Conservation (phyloP, 2,797 vertebrate genomes). For the Tamandua tetradactyla region DNA sequence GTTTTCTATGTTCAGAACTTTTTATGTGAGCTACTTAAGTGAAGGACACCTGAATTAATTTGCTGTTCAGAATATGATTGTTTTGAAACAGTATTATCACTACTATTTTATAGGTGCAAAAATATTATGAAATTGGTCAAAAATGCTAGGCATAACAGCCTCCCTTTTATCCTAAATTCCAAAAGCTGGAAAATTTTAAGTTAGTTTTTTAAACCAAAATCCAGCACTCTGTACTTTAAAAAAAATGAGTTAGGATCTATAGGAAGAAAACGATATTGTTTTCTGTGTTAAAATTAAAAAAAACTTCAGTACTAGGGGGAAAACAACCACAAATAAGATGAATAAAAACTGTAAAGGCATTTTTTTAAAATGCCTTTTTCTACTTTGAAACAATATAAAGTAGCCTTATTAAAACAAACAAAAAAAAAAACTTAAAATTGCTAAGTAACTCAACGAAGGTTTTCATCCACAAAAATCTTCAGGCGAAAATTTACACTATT, state of each 20-base stretch:
- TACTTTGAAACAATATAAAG: too few relatives aligned
- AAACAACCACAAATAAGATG: neutral
- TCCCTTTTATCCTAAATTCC: neutral
- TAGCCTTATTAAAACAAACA: too few relatives aligned
- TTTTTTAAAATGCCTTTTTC: too few relatives aligned
- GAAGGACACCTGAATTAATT: neutral
- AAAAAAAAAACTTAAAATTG: too few relatives aligned
- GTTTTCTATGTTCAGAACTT: neutral
- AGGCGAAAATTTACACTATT: too few relatives aligned
- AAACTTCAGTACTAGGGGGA: neutral
- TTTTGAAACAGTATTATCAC: neutral
- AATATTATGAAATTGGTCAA: slow-evolving; percentile 16
- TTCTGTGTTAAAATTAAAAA: neutral
- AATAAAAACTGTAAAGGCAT: neutral
- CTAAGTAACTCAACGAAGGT: too few relatives aligned
- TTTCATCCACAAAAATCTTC: too few relatives aligned
- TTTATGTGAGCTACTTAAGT: neutral
- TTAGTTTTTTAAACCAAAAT: neutral
- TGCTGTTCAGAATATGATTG: neutral
- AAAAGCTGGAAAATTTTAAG: neutral
- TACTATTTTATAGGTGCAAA: neutral
- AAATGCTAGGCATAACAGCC: neutral
- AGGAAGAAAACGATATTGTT: neutral
- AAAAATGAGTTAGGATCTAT: neutral
- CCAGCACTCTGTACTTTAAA: neutral